phyloP scores from a whole-genome alignment of 2,797 vertebrate species.

The Notamacropus eugenii region DNA sequence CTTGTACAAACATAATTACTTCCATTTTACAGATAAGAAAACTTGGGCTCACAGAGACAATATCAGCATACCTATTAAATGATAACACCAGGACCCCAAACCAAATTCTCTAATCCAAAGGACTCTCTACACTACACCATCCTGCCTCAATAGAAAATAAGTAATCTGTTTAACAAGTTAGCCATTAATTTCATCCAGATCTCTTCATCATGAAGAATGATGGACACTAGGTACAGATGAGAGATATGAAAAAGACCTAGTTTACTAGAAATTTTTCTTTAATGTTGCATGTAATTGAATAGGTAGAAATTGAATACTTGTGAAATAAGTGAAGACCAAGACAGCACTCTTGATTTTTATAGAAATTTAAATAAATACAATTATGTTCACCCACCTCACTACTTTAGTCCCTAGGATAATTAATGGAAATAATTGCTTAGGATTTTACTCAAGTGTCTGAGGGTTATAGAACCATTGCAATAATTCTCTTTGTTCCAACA shows the following conservation, averaged over 20 bases:
- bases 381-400: not conserved
- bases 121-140: not conserved
- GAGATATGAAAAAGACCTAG: not conserved
- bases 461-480: not conserved
- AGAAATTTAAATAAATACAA: not conserved
- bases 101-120: not conserved
- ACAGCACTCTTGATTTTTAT: not conserved
- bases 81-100: not conserved
- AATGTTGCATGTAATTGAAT: not conserved
- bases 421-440: not conserved
- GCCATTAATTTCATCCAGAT: not conserved
- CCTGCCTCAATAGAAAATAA: not conserved
- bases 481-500: not conserved
- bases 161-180: not conserved
- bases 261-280: not conserved
- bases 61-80: not conserved
- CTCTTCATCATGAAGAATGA: not conserved
- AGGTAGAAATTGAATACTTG: not conserved
- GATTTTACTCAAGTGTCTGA: not conserved
- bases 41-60: not conserved
- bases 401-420: not conserved
- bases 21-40: not conserved
- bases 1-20: not conserved
- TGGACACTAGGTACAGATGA: not conserved
- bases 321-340: not conserved